Conservation (phyloP, 2,888 invertebrate genomes). For the Pardosa pseudoannulata region DNA sequence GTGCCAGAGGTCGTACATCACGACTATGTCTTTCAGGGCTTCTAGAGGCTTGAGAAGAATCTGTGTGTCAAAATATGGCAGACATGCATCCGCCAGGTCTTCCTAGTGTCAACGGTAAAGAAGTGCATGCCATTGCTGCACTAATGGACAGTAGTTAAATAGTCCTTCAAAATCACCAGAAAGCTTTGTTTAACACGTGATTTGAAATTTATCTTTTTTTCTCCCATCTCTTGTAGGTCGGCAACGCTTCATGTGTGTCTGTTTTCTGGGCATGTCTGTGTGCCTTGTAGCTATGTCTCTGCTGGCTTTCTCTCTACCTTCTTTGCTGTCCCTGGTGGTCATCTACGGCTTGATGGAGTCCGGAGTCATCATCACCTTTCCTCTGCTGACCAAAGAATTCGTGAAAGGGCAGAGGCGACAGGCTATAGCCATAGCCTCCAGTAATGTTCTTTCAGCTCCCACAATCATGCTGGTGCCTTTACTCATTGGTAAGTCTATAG, state of each 20-base stretch:
- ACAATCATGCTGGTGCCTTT: slow-evolving; percentile 45
- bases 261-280: slow-evolving; percentile 46
- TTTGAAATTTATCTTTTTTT: too few species aligned
- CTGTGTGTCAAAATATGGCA: too few species aligned
- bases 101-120: too few species aligned
- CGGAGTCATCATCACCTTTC: slow-evolving; percentile 60
- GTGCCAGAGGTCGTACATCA: too few species aligned
- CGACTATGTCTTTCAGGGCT: too few species aligned
- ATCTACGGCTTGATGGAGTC: slow-evolving; percentile 58
- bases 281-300: not conserved
- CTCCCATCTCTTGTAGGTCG: slow-evolving; percentile 27
- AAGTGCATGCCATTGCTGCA: too few species aligned
- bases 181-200: too few species aligned
- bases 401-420: slow-evolving; percentile 32
- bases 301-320: not conserved
- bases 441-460: slow-evolving; percentile 56
- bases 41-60: too few species aligned
- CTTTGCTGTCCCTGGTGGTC: slow-evolving; percentile 29
- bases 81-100: too few species aligned
- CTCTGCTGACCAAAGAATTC: slow-evolving; percentile 54
- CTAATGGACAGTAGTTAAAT: too few species aligned
- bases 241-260: slow-evolving; percentile 32
- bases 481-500: slow-evolving; percentile 48
- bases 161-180: too few species aligned
- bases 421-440: slow-evolving; percentile 57